Evolutionary conservation across 2,888 invertebrate species (phyloP).

Genomic region (Clostera curtula): DNA sequence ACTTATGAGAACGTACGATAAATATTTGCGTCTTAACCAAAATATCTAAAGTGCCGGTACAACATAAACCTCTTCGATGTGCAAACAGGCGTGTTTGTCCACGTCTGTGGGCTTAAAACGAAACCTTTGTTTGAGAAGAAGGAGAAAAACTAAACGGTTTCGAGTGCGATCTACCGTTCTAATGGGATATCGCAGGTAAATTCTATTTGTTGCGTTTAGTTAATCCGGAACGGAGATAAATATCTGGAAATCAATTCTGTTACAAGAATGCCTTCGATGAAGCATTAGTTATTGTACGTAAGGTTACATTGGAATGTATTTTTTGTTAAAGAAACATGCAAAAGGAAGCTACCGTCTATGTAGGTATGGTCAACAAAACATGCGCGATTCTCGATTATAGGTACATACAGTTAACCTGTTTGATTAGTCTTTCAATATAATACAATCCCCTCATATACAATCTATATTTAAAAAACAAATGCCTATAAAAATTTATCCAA

Average conservation of each 20-base stretch:
- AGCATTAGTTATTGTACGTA: no score
- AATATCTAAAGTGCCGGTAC: constrained; percentile 38
- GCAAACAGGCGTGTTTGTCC: constrained; percentile 48
- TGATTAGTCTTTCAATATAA: no score
- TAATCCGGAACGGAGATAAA: constrained; percentile 34
- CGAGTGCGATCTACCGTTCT: constrained; percentile 51
- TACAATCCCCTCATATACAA: no score
- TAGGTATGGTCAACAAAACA: no score
- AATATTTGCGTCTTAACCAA: constrained; percentile 27
- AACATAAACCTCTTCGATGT: constrained; percentile 41
- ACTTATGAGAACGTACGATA: constrained; percentile 13
- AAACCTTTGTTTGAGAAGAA: constrained; percentile 33
- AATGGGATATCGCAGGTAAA: constrained; percentile 42
- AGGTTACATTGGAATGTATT: no score
- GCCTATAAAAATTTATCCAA: no score
- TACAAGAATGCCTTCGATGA: no score
- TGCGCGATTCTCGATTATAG: no score
- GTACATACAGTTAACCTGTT: no score
- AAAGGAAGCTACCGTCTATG: no score
- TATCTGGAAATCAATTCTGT: constrained; percentile 22
- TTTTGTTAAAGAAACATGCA: no score
- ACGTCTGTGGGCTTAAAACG: constrained; percentile 45
- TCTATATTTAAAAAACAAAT: no score
- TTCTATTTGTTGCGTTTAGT: constrained; percentile 26
- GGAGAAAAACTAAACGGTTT: constrained; percentile 11